Evolutionary conservation across 2,113 vertebrate genomes (phyloP).

Genomic region (Erythrocercus mccallii): DNA sequence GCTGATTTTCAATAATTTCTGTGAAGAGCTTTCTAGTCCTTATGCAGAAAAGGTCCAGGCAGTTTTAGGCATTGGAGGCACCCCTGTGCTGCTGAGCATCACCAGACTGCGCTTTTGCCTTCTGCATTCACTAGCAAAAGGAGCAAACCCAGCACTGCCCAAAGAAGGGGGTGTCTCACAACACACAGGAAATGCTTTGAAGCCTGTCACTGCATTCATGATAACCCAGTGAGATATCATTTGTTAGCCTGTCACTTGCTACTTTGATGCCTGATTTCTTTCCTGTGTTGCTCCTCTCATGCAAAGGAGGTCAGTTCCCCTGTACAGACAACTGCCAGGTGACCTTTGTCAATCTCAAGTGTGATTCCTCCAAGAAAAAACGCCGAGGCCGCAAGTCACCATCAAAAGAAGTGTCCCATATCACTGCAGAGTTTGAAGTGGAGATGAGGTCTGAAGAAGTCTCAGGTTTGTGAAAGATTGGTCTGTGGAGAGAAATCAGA

Average conservation of each 20-base stretch:
- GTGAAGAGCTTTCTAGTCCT: not conserved
- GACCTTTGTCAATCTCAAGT: constrained; percentile 92
- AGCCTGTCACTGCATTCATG: not conserved
- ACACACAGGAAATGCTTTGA: not conserved
- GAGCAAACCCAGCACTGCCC: not conserved
- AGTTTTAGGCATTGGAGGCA: not conserved
- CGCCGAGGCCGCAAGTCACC: constrained; percentile 90
- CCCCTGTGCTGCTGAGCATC: not conserved
- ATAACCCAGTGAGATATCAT: not conserved
- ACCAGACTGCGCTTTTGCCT: not conserved
- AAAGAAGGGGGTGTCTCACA: not conserved
- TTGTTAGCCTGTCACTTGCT: not conserved
- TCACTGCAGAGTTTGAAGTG: constrained; percentile 92
- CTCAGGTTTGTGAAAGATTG: constrained; percentile 78
- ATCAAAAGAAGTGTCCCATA: constrained; percentile 90
- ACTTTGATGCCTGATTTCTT: not conserved
- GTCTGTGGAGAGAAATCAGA: not conserved
- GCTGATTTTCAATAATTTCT: not conserved
- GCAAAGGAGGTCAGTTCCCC: constrained; percentile 76
- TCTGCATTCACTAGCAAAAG: not conserved
- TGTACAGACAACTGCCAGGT: constrained; percentile 89
- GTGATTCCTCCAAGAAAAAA: constrained; percentile 93
- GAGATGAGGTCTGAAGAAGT: constrained; percentile 88
- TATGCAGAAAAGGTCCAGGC: not conserved
- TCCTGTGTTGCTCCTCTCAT: not conserved